These are phyloP conservation scores for Perca schrenkii DNA, from an alignment of 2,113 vertebrate genomes.

Conservation along the genomic window DNA sequence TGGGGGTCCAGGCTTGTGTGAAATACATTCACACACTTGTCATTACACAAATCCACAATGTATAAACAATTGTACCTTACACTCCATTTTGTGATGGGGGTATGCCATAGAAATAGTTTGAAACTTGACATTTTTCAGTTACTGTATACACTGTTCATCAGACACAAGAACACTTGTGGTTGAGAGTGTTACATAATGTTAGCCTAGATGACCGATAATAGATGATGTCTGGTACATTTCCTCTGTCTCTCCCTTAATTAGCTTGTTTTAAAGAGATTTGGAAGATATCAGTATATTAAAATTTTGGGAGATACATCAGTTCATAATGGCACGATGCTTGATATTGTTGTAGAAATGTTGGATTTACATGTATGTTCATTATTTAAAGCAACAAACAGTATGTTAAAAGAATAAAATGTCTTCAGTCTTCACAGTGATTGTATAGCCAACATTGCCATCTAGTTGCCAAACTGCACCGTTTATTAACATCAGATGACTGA, in stretches of 20 bases:
- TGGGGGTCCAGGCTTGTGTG: neutral
- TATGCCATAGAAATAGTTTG: slow-evolving; percentile 6
- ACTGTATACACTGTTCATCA: slow-evolving; percentile 13
- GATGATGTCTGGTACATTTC: slow-evolving; percentile 29
- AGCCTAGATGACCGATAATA: slow-evolving; percentile 15
- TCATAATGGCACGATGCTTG: neutral
- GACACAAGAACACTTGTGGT: slow-evolving; percentile 12
- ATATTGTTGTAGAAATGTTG: neutral
- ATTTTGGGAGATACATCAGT: neutral
- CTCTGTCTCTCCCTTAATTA: slow-evolving; percentile 18
- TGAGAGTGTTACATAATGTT: slow-evolving; percentile 15
- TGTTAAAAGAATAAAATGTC: neutral
- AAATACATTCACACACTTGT: neutral
- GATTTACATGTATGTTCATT: slow-evolving; percentile 11
- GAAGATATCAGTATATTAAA: neutral
- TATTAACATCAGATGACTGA: neutral
- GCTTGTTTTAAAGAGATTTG: slow-evolving; percentile 6
- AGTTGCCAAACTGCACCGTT: slow-evolving; percentile 44
- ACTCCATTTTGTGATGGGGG: slow-evolving; percentile 10
- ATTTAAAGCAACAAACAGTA: neutral
- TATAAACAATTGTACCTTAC: slow-evolving; percentile 28
- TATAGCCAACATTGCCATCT: slow-evolving; percentile 46
- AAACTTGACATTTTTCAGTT: slow-evolving; percentile 9
- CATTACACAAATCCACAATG: slow-evolving; percentile 21
- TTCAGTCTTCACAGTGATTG: slow-evolving; percentile 21